These are phyloP conservation scores for Drosophila ochracea DNA, from an alignment of 2,888 invertebrate genomes.

Conservation along the genomic window DNA sequence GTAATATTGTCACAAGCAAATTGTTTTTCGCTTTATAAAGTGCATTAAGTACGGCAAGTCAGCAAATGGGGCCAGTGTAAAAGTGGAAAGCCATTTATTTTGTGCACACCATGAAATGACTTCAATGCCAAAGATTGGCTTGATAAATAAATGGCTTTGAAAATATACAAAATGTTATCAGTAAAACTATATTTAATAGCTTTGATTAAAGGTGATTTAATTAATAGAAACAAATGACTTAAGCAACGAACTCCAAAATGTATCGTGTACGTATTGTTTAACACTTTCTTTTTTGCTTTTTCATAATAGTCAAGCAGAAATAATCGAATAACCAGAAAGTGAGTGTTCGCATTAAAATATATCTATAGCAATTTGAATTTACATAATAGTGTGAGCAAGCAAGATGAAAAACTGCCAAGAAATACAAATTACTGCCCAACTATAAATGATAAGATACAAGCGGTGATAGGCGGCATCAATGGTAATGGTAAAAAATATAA, in stretches of 20 bases:
- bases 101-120: conserved; percentile 45
- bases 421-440: conserved; percentile 23
- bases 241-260: conserved; percentile 41
- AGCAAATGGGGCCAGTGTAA: conserved; percentile 23
- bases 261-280: conserved; percentile 13
- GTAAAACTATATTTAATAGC: conserved; percentile 5
- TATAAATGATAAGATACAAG: conserved; percentile 27
- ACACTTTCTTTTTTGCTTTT: conserved; percentile 39
- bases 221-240: conserved; percentile 41
- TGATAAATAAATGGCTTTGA: conserved; percentile 13
- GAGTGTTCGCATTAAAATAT: conserved; percentile 42
- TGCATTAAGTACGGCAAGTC: conserved; percentile 2
- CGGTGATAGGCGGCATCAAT: conserved; percentile 12
- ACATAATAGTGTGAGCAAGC: conserved; percentile 44
- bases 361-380: conserved; percentile 48
- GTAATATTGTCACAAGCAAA: conserved; percentile 14
- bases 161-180: conserved; percentile 4
- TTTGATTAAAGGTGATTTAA: conserved; percentile 15
- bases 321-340: conserved; percentile 17
- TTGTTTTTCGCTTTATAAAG: background rate
- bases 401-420: conserved; percentile 28
- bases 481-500: conserved; percentile 20
- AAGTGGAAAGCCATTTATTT: conserved; percentile 42
- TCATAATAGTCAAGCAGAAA: conserved; percentile 31
- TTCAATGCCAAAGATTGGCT: conserved; percentile 21